Conservation (phyloP, 2,888 invertebrate species). For the Fragum whitleyi region DNA sequence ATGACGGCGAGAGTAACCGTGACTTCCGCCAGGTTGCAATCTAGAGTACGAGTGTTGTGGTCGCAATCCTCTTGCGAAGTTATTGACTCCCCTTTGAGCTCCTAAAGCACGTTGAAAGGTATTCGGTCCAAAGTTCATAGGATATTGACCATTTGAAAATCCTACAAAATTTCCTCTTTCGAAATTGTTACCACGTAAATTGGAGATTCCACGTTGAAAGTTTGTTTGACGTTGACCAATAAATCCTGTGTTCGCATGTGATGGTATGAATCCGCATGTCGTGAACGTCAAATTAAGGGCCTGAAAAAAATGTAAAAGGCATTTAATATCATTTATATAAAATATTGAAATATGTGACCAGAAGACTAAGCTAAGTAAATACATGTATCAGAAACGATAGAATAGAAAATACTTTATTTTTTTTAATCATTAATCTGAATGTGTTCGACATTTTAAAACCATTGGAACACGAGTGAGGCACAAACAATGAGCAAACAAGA, state of each 20-base stretch:
- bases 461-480: too few relatives aligned
- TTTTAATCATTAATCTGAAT: too few relatives aligned
- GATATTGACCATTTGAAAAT: background rate
- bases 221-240: background rate
- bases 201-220: background rate
- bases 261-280: background rate
- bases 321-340: background rate
- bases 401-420: too few relatives aligned
- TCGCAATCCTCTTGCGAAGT: background rate
- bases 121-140: background rate
- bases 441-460: too few relatives aligned
- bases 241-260: background rate
- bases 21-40: background rate
- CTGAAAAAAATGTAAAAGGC: background rate
- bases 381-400: too few relatives aligned
- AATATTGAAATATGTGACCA: background rate
- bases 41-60: background rate
- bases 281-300: slow-evolving; percentile 2
- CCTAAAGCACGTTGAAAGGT: background rate
- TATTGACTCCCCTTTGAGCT: background rate
- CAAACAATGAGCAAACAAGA: too few relatives aligned
- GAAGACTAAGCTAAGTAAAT: too few relatives aligned
- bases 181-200: background rate
- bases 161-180: background rate
- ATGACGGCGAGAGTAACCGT: background rate